These are phyloP conservation scores for Proisotoma minuta DNA, from an alignment of 2,888 invertebrate genomes.

Conservation along the genomic window DNA sequence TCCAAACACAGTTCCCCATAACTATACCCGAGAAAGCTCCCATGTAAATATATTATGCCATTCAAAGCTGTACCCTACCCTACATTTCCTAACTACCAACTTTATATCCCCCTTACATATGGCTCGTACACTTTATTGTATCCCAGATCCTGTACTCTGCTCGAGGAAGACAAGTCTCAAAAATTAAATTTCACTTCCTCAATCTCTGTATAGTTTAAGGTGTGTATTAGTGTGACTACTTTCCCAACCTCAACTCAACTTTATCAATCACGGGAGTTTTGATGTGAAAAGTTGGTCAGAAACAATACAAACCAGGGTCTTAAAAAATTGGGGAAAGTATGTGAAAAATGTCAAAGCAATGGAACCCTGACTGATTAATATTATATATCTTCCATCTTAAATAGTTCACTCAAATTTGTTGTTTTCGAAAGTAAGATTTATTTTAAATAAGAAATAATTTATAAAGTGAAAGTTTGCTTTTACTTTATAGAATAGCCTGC, in stretches of 20 bases:
- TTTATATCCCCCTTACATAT: slow-evolving; percentile 9
- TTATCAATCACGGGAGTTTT: not conserved
- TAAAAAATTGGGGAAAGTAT: too few relatives aligned
- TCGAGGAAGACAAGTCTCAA: not conserved
- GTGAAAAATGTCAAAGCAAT: too few relatives aligned
- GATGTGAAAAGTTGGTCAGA: not conserved
- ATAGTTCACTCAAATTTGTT: too few relatives aligned
- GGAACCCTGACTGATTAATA: too few relatives aligned
- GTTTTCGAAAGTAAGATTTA: too few relatives aligned
- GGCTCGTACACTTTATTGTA: slow-evolving; percentile 2
- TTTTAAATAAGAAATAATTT: too few relatives aligned
- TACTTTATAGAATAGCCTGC: too few relatives aligned
- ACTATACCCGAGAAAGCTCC: not conserved
- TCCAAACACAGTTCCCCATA: not conserved
- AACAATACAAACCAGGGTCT: not conserved
- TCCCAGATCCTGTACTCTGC: slow-evolving; percentile 6
- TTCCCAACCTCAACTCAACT: not conserved
- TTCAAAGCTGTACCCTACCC: slow-evolving; percentile 11
- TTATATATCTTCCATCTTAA: too few relatives aligned
- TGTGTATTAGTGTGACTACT: not conserved
- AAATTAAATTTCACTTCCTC: not conserved
- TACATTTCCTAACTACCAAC: slow-evolving; percentile 6
- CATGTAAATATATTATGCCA: not conserved
- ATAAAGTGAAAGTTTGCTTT: too few relatives aligned
- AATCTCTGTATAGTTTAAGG: not conserved